These are phyloP conservation scores for Tetranychus urticae DNA, from an alignment of 1,140 invertebrate genomes.

Conservation along the genomic window DNA sequence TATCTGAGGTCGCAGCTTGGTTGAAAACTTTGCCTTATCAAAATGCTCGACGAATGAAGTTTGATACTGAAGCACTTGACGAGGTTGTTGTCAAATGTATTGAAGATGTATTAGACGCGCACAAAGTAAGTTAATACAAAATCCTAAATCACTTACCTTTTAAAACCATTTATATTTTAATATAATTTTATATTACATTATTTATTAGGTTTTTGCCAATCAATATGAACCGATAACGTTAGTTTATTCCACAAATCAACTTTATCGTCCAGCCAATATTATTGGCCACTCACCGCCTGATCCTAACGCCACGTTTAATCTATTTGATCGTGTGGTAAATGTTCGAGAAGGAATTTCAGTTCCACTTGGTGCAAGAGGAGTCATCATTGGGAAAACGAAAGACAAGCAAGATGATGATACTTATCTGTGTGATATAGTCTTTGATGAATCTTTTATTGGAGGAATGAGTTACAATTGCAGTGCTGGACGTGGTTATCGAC, in stretches of 20 bases:
- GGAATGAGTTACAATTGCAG: constrained; percentile 25
- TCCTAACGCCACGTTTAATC: constrained; percentile 30
- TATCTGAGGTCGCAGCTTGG: constrained; percentile 38
- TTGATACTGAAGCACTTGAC: constrained; percentile 41
- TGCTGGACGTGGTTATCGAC: background rate
- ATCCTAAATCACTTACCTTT: background rate
- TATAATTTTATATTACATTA: background rate
- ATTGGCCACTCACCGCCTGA: constrained; percentile 31
- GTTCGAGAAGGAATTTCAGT: constrained; percentile 43
- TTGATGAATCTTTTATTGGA: constrained; percentile 45
- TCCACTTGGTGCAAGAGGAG: constrained; percentile 54
- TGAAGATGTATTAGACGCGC: constrained; percentile 28
- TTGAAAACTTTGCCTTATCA: constrained; percentile 38
- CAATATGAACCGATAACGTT: constrained; percentile 11
- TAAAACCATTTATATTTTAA: background rate
- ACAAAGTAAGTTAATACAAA: background rate
- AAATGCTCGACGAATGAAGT: constrained; percentile 30
- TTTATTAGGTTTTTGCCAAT: background rate
- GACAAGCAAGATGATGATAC: background rate
- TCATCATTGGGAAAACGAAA: constrained; percentile 35
- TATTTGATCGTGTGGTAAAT: constrained; percentile 64
- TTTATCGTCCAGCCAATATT: constrained; percentile 26
- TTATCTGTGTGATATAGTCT: constrained; percentile 42
- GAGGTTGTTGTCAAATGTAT: constrained; percentile 36
- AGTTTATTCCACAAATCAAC: constrained; percentile 31